Conservation (phyloP, 2,797 vertebrate genomes). For the Platalea minor region DNA sequence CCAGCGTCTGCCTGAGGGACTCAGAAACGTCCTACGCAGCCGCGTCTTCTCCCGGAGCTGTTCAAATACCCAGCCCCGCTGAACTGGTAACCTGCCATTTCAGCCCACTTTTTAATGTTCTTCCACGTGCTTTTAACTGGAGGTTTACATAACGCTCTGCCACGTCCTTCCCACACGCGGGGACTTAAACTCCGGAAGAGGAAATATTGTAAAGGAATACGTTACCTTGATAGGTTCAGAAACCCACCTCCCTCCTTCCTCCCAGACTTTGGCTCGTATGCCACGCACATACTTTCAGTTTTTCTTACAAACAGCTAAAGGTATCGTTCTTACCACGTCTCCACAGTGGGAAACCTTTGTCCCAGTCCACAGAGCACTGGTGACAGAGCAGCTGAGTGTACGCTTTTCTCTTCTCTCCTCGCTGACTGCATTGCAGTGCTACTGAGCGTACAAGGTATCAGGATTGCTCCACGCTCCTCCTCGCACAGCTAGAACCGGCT, state of each 20-base stretch:
- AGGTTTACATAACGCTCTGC: neutral
- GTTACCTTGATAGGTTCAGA: neutral
- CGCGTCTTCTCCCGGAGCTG: rapidly evolving
- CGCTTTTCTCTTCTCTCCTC: neutral
- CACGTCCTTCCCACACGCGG: rapidly evolving
- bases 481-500: neutral
- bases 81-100: rapidly evolving
- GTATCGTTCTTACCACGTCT: neutral
- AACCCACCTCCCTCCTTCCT: neutral
- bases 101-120: neutral
- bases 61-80: neutral
- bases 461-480: neutral
- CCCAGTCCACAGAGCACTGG: neutral
- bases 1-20: neutral
- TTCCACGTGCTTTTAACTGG: rapidly evolving
- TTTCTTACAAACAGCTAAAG: neutral
- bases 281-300: rapidly evolving
- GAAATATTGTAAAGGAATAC: rapidly evolving
- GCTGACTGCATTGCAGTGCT: neutral
- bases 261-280: neutral
- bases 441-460: rapidly evolving
- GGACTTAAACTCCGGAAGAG: neutral
- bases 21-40: rapidly evolving
- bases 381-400: neutral
- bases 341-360: neutral